These are phyloP conservation scores for Pantherophis vulpinus DNA, from an alignment of 2,797 vertebrate species.

Conservation along the genomic window DNA sequence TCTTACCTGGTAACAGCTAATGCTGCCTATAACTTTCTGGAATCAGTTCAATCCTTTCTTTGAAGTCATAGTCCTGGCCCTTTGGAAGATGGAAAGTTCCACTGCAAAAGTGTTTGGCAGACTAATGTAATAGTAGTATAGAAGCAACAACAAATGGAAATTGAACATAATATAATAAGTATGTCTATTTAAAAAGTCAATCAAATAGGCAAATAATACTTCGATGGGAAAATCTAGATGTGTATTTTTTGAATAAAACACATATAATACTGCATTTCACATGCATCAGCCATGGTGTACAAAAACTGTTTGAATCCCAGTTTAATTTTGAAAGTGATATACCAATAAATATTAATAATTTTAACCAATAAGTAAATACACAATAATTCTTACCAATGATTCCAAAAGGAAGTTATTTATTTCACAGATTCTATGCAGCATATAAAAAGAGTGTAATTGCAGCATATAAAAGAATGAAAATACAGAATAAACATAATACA, in stretches of 20 bases:
- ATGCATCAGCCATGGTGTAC: neutral
- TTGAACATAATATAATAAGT: neutral
- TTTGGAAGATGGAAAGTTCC: conserved; percentile 1
- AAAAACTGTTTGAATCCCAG: neutral
- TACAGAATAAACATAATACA: neutral
- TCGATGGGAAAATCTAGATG: neutral
- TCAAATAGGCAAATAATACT: neutral
- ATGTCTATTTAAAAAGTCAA: neutral
- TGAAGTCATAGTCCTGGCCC: neutral
- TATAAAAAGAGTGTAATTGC: neutral
- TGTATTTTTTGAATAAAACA: neutral
- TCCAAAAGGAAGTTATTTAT: neutral
- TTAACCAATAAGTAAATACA: neutral
- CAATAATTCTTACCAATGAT: neutral
- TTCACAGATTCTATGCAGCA: neutral
- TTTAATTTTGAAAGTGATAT: neutral
- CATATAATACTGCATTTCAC: neutral
- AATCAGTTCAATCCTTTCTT: neutral
- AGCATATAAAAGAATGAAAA: neutral
- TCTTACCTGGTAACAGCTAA: neutral
- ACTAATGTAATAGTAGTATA: neutral
- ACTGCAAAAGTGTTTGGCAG: neutral
- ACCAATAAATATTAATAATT: neutral
- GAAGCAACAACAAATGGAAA: neutral
- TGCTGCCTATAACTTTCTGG: neutral